phyloP scores from a whole-genome alignment of 92 coral and sea anemone species.

The Epizoanthus ramosus region DNA sequence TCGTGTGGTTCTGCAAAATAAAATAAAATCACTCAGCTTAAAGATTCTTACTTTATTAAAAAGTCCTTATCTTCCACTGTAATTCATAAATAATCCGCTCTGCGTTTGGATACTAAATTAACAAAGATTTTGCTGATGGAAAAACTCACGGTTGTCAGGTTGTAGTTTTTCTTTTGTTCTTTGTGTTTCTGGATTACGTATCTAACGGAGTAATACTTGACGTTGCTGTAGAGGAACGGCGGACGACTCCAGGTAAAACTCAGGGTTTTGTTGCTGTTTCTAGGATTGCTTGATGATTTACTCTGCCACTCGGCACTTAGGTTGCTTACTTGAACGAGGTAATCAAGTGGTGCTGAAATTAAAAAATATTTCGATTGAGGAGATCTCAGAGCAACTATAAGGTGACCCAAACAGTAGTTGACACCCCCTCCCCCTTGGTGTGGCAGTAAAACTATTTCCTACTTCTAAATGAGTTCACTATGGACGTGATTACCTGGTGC shows the following conservation, averaged over 20 bases:
- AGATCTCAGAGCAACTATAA: no score
- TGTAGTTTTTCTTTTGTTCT: neutral
- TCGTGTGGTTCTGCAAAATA: neutral
- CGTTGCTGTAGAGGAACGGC: slow-evolving; percentile 7
- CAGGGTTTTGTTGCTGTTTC: neutral
- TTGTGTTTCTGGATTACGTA: slow-evolving; percentile 14
- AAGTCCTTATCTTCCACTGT: neutral
- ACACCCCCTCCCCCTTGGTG: no score
- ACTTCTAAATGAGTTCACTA: neutral
- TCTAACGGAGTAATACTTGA: neutral
- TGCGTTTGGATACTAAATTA: neutral
- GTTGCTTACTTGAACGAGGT: neutral
- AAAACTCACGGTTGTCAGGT: slow-evolving; percentile 14
- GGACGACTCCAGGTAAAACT: slow-evolving; percentile 9
- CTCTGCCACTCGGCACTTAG: neutral
- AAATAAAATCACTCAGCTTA: neutral
- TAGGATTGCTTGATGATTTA: neutral
- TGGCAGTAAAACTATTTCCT: no score
- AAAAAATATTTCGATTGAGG: neutral
- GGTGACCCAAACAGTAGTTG: no score
- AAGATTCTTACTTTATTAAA: neutral
- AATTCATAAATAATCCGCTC: neutral
- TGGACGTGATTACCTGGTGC: slow-evolving; percentile 12
- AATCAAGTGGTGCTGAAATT: neutral
- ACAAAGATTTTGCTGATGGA: neutral